Conservation (phyloP, 1,140 invertebrate species). For the Ceratoteleas bidentatus region DNA sequence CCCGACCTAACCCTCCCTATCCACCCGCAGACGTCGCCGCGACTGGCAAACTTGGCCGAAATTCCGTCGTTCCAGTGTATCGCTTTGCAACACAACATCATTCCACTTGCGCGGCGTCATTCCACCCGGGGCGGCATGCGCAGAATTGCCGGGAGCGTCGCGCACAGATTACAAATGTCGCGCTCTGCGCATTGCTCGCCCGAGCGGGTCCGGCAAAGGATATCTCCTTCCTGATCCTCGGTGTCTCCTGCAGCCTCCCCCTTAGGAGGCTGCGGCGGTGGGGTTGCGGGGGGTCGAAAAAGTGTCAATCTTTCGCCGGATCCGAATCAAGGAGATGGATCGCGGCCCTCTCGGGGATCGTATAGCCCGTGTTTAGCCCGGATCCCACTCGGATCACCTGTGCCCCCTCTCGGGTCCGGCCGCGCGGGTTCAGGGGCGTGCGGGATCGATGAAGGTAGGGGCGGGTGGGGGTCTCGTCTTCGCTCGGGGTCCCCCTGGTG, state of each 20-base stretch:
- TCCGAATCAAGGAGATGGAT: conserved; percentile 60
- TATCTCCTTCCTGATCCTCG: conserved; percentile 47
- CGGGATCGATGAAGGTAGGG: conserved; percentile 46
- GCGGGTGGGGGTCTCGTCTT: conserved; percentile 34
- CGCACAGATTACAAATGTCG: conserved; percentile 36
- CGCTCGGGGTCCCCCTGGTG: conserved; percentile 50
- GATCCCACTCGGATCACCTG: conserved; percentile 41
- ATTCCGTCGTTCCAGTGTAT: conserved; percentile 20
- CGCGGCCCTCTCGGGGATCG: conserved; percentile 56
- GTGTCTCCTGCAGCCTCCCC: too few species aligned
- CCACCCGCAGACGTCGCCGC: not conserved
- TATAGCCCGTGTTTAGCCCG: conserved; percentile 41
- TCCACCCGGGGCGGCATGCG: conserved; percentile 7
- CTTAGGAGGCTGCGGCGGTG: too few species aligned
- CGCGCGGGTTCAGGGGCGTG: conserved; percentile 45
- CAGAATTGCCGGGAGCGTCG: conserved; percentile 20
- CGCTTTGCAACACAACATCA: conserved; percentile 15
- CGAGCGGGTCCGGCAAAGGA: conserved; percentile 39
- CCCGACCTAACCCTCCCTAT: too few species aligned
- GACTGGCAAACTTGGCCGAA: not conserved
- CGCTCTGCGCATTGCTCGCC: conserved; percentile 28
- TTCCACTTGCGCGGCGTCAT: conserved; percentile 18
- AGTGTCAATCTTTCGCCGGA: conserved; percentile 61
- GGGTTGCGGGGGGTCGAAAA: conserved; percentile 57
- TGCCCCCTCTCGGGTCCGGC: conserved; percentile 13